Evolutionary conservation across 2,888 invertebrate genomes (phyloP).

Genomic region (Lepas anatifera): DNA sequence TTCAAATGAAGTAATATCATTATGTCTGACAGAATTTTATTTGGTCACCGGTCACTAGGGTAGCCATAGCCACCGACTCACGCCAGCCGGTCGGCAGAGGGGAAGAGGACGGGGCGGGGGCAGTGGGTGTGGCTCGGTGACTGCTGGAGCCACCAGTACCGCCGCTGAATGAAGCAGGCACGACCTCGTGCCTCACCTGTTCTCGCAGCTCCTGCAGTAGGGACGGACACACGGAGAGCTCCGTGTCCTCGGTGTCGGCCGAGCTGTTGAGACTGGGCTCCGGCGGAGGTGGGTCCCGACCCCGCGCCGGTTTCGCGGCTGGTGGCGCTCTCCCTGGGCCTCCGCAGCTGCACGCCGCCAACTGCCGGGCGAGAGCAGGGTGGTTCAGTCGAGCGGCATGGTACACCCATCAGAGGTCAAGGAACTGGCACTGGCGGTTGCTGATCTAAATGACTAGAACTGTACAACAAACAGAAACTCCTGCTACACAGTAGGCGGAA

Average conservation of each 20-base stretch:
- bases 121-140: background rate
- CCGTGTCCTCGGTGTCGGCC: background rate
- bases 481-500: too few relatives aligned
- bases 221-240: conserved; percentile 8
- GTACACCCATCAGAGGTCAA: too few relatives aligned
- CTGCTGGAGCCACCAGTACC: background rate
- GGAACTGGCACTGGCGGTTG: too few relatives aligned
- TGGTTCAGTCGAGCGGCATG: too few relatives aligned
- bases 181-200: background rate
- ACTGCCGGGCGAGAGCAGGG: background rate
- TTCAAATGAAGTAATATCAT: too few relatives aligned
- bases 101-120: background rate
- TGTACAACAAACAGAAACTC: too few relatives aligned
- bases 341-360: background rate
- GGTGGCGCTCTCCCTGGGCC: background rate
- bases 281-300: background rate
- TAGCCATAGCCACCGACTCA: too few relatives aligned
- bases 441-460: too few relatives aligned
- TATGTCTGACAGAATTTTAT: too few relatives aligned
- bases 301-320: background rate
- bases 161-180: background rate
- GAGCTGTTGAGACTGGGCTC: background rate
- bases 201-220: conserved; percentile 20
- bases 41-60: too few relatives aligned
- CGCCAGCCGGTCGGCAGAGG: background rate